Conservation (phyloP, 2,888 invertebrate genomes). For the Limnephilus marmoratus region DNA sequence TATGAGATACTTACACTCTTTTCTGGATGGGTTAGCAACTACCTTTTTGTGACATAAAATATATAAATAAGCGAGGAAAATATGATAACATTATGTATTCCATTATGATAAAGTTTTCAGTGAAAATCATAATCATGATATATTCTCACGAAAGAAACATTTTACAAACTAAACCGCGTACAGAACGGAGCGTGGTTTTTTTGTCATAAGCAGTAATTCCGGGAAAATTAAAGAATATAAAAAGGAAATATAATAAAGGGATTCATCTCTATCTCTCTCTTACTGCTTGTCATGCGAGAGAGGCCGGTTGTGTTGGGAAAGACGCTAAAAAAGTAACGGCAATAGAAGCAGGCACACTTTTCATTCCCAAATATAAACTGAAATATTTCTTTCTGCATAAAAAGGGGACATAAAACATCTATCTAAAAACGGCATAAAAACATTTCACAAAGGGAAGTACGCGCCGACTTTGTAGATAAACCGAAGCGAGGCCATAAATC, state of each 20-base stretch:
- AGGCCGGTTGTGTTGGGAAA: neutral
- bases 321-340: slow-evolving; percentile 7
- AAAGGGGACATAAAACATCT: slow-evolving; percentile 32
- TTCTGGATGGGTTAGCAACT: neutral
- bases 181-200: neutral
- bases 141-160: neutral
- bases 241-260: slow-evolving; percentile 16
- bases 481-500: slow-evolving; percentile 44
- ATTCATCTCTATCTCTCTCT: neutral
- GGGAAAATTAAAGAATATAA: neutral
- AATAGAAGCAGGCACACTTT: slow-evolving; percentile 25
- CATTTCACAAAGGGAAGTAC: slow-evolving; percentile 26
- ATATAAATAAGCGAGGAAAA: neutral
- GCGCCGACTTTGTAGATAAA: slow-evolving; percentile 31
- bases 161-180: neutral
- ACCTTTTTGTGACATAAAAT: neutral
- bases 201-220: neutral
- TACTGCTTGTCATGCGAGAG: neutral
- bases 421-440: slow-evolving; percentile 51
- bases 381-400: neutral
- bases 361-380: slow-evolving; percentile 35
- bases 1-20: neutral
- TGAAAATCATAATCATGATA: neutral
- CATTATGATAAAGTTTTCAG: neutral
- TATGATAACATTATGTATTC: neutral